Evolutionary conservation across 2,888 invertebrate species (phyloP), one percentile per base, ranked within the genome.

Genomic region (Rhingia campestris): DNA sequence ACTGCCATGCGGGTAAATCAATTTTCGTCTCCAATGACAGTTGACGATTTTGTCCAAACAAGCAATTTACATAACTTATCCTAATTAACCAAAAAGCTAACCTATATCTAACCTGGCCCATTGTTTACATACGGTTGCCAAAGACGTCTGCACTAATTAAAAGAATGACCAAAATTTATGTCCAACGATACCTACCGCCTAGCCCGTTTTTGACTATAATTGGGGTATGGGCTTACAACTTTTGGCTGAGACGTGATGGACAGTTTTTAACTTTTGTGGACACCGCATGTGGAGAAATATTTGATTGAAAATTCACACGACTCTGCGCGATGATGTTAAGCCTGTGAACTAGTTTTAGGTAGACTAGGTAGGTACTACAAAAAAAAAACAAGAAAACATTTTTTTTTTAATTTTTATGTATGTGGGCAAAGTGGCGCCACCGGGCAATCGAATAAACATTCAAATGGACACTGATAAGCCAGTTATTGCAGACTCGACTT

Each of bases 241-340:
- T 56, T 41, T 41, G 47, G 30, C 56, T 45, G 9, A 39, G 56
- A 70, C 2, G 22, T 79, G 79, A 66, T 66, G 72, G 58, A 59
- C 72, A 77, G 63, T 54, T 4, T 30, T 43, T 66, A 59, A 41
- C 5, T 14, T 7, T 45, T 9, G 9, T 5, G 14, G 58, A 45
- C 54, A 53, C 22, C 35, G 12, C 51, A 37, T 58, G 22, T 33
- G 41, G 70, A 58, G 77, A 63, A 35, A 58, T 39, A 35, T 54
- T 67, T 47, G 56, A 70, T 77, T 70, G 58, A 47, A 73, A 67
- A 79, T 79, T 73, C 79, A 79, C 79, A 79, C 73, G 73, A 58
- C 45, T 22, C 2, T 41, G 39, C 30, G 41, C 41, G 47, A n/a
- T n/a, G n/a, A n/a, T 63, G n/a, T 64, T 47, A 32, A 58, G n/a